Evolutionary conservation across 2,888 invertebrate genomes (phyloP), one percentile per base, ranked within the genome.

Genomic region (Agrochola macilenta): DNA sequence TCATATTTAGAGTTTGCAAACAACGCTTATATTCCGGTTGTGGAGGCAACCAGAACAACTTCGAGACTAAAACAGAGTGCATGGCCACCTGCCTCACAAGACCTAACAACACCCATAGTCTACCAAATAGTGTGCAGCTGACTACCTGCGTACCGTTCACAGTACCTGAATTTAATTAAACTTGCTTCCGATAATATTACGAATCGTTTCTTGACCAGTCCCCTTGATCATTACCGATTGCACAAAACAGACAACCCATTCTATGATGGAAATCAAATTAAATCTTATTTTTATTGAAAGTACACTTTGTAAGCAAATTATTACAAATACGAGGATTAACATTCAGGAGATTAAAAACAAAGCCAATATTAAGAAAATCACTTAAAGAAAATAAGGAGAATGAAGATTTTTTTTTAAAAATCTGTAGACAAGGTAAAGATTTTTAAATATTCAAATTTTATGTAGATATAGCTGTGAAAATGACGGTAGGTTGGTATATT

Each of bases 31-130:
- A 95, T 81, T 95, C 95, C 0, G 96, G 95, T 0, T 95, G 95
- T 83, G 96, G 95, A 1, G 95, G 95, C 3, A 96, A 96, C 80
- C 95, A 95, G 81, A 96, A 96, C 78, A 96, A 95, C 83, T 96
- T 95, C 78, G 93, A 95, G 64, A 89, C 92, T 0, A 83, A 85
- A 2, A 39, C 61, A 0, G 94, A 94, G 72, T 95, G 96, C 76
- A n/a, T 90, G 43, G 78, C 79, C 0, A 94, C 92, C 0, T 96
- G 95, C 68, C 68, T 94, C 0, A 82, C 8, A 0, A 79, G 89
- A 9, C 94, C 95, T 0, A 93, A 93, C 65, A 94, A 93, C 78
- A 93, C 93, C 0, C n/a, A 94, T 61, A 74, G 77, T 79, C 83
- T 0, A 46, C 80, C 52, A 0, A 20, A 46, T 5, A 70, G 78